Percentiles rank a stretch among this genome's conserved stretches.
Evolutionary conservation across 2,888 invertebrate genomes (phyloP).

Genomic region (Nomada ruficornis): DNA sequence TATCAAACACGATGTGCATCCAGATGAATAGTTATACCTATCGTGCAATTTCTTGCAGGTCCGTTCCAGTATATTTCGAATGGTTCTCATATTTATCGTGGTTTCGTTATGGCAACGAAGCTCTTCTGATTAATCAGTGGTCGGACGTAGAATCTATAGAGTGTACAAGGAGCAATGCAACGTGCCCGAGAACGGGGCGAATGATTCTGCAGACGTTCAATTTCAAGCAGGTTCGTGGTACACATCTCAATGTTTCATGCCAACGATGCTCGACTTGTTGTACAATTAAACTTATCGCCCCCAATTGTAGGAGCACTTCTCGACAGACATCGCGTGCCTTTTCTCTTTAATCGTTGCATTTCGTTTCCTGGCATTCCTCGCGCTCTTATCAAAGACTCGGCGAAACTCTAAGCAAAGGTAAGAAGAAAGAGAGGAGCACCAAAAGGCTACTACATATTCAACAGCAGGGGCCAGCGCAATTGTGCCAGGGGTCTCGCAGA

Average conservation of each 20-base stretch:
- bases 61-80: constrained; percentile 92
- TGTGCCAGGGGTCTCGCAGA: not conserved
- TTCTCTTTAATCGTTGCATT: constrained; percentile 90
- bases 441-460: not conserved
- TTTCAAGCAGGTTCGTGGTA: constrained; percentile 88
- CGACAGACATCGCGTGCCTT: constrained; percentile 90
- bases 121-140: constrained; percentile 96
- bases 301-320: constrained; percentile 87
- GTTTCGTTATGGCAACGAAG: constrained; percentile 97
- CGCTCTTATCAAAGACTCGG: constrained; percentile 89
- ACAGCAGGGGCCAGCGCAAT: not conserved
- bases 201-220: constrained; percentile 92
- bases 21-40: not conserved
- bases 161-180: constrained; percentile 90
- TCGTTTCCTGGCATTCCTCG: constrained; percentile 91
- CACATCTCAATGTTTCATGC: not conserved
- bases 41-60: constrained; percentile 85
- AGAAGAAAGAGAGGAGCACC: not conserved
- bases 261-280: not conserved
- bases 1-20: no score
- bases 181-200: constrained; percentile 91
- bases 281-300: not conserved
- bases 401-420: constrained; percentile 85
- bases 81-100: constrained; percentile 96
- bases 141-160: constrained; percentile 90